phyloP scores from a whole-genome alignment of 2,113 vertebrate genomes.

The Haplotaxodon microlepis region DNA sequence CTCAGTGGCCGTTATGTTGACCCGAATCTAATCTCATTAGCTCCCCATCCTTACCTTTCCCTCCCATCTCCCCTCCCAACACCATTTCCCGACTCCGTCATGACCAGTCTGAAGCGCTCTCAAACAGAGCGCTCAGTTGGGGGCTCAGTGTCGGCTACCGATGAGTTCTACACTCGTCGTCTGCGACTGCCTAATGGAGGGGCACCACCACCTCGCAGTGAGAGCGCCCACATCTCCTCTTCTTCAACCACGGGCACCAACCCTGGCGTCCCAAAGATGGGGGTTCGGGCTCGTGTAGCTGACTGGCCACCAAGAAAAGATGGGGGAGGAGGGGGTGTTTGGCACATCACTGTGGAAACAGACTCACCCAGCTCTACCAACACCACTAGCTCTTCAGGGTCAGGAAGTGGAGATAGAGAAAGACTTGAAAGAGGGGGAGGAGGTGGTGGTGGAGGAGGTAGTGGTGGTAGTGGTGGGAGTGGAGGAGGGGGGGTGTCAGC shows the following conservation, averaged over 20 bases:
- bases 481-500: conserved; percentile 35
- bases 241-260: conserved; percentile 75
- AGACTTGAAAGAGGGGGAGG: conserved; percentile 36
- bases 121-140: conserved; percentile 95
- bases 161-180: conserved; percentile 96
- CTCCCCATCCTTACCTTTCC: conserved; percentile 27
- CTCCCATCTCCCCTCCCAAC: conserved; percentile 16
- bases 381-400: conserved; percentile 62
- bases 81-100: conserved; percentile 64
- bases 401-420: conserved; percentile 65
- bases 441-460: not conserved
- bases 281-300: conserved; percentile 92
- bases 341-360: conserved; percentile 77
- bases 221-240: conserved; percentile 86
- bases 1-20: conserved; percentile 41
- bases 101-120: conserved; percentile 98
- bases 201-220: conserved; percentile 87
- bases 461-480: conserved; percentile 13
- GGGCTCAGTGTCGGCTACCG: conserved; percentile 80
- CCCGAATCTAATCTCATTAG: conserved; percentile 20
- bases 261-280: conserved; percentile 98
- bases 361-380: conserved; percentile 79
- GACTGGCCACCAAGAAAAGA: conserved; percentile 98
- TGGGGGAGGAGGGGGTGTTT: conserved; percentile 68
- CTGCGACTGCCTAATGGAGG: conserved; percentile 94